phyloP scores from a whole-genome alignment of 2,888 invertebrate species.

The Julus scandinavius region DNA sequence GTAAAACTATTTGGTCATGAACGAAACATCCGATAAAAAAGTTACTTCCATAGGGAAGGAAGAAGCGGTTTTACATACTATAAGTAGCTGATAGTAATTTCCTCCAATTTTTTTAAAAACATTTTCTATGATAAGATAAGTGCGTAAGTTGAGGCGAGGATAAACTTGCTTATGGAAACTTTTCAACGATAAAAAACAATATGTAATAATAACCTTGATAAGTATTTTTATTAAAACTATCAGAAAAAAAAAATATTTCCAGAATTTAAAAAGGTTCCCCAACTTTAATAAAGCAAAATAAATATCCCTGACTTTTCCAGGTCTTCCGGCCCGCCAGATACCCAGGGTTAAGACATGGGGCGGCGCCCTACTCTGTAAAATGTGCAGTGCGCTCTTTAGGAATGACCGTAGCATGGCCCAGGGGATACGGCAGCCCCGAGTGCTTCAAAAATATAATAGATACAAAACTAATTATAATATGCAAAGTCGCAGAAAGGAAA shows the following conservation, averaged over 20 bases:
- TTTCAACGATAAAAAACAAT: neutral
- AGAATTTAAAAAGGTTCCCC: neutral
- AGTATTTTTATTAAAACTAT: constrained; percentile 24
- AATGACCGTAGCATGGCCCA: constrained; percentile 28
- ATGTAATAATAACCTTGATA: neutral
- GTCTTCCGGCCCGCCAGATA: constrained; percentile 37
- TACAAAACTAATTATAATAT: constrained; percentile 42
- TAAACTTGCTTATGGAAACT: neutral
- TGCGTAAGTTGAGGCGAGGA: neutral
- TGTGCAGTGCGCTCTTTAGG: constrained; percentile 19
- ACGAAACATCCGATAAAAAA: constrained; percentile 2
- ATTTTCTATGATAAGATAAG: neutral
- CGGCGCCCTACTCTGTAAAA: constrained; percentile 8
- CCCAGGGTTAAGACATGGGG: constrained; percentile 43
- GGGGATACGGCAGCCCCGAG: neutral
- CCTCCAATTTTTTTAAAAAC: neutral
- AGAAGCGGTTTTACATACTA: constrained; percentile 46
- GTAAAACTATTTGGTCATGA: constrained; percentile 3
- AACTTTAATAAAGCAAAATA: neutral
- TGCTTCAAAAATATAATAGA: neutral
- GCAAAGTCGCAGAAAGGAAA: constrained; percentile 39
- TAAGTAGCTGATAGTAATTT: constrained; percentile 18
- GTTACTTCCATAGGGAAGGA: neutral
- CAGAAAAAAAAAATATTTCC: constrained; percentile 9
- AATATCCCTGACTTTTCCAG: constrained; percentile 40